Percentiles rank a stretch among this genome's conserved stretches.
These are phyloP conservation scores for Athalia rosae DNA, from an alignment of 2,888 invertebrate genomes.

Conservation along the genomic window DNA sequence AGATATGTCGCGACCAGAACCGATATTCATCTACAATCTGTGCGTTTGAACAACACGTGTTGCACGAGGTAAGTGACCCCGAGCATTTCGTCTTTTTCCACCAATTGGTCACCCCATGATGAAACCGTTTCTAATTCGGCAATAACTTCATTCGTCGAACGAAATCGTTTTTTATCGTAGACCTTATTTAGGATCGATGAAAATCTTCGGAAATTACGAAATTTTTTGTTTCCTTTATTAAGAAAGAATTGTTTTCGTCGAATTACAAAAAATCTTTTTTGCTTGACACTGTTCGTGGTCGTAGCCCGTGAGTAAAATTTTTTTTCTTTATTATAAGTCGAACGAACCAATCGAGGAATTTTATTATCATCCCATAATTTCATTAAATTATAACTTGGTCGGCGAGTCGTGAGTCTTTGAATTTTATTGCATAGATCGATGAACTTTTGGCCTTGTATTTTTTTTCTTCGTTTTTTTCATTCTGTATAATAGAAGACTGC, in stretches of 20 bases:
- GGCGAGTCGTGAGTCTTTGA: constrained; percentile 26
- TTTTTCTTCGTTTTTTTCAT: not conserved
- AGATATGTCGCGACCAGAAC: constrained; percentile 39
- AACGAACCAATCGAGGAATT: not conserved
- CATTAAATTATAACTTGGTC: constrained; percentile 18
- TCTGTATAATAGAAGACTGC: not conserved
- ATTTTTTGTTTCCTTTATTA: too few species aligned
- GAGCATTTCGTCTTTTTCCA: not conserved
- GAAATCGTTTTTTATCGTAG: too few species aligned
- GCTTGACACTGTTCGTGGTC: not conserved
- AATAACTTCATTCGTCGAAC: too few species aligned
- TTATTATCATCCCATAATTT: constrained; percentile 26
- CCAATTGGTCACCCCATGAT: not conserved
- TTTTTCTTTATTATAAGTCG: not conserved
- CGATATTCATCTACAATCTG: constrained; percentile 13
- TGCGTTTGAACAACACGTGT: constrained; percentile 39
- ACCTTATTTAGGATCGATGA: too few species aligned
- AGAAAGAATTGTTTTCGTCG: too few species aligned
- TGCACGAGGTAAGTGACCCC: constrained; percentile 32
- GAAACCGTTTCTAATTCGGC: not conserved
- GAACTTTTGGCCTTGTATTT: not conserved
- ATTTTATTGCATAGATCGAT: constrained; percentile 15
- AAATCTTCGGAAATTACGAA: too few species aligned
- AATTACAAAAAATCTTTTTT: not conserved
- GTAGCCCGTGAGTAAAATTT: not conserved